Evolutionary conservation across 2,113 vertebrate genomes (phyloP), one percentile per base, ranked within the genome.

Genomic region (Ictalurus punctatus): DNA sequence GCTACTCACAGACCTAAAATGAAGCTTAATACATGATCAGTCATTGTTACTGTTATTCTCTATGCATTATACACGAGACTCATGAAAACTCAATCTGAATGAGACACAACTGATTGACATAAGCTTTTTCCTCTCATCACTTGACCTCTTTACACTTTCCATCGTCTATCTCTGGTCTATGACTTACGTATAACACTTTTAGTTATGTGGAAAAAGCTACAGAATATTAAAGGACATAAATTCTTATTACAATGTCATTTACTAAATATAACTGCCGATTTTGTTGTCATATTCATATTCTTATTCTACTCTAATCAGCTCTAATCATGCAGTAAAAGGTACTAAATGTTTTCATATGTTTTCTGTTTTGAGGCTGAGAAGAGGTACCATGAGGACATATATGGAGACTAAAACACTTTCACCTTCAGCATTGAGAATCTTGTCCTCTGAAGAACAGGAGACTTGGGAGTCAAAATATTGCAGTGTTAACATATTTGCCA

Each of bases 371-470:
- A 97, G 97, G 93, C 76, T 87, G 94, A 97, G 86, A 96, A 96
- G 89, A 94, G 96, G 81, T 97, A 97, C 88, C 96, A 97, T 8
- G 97, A 97, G 88, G 97, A 97, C 61, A 96, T 97, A 84, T 97
- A 97, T 88, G 96, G 97, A 85, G 95, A 69, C 14, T 86, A 86
- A 83, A 25, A 23, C 4, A 14, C 16, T 56, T 86, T 6, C 78
- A 67, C n/a, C 13, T 25, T 37, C 78, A 63, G 73, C 27, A 59
- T 48, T 37, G 7, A 48, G 27, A 6, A 10, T 17, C 19, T 81
- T 25, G 40, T 37, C 21, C 44, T 67, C 27, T 54, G 40, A 87
- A 63, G 37, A 76, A 80, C 37, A 44, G 58, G 17, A 67, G 82
- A 81, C 16, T 76, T 48, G 80, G 80, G 4, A 82, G 59, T 23